These are phyloP conservation scores for Plebejus anna DNA, from an alignment of 2,888 invertebrate genomes.

Conservation along the genomic window DNA sequence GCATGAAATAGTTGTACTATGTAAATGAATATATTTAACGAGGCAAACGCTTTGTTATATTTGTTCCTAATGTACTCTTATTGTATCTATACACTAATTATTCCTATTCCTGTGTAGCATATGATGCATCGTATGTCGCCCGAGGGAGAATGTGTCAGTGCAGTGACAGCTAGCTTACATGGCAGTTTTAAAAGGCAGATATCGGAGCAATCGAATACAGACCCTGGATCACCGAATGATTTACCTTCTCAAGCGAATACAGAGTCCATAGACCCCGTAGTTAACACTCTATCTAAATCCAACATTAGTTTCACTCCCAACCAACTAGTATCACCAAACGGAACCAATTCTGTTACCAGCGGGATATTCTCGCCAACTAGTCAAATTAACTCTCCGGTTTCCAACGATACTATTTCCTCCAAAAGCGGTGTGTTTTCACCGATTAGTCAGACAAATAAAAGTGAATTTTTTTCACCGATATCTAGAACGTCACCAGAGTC, in stretches of 20 bases:
- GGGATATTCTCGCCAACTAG: conserved; percentile 77
- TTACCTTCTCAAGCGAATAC: conserved; percentile 66
- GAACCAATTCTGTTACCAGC: conserved; percentile 74
- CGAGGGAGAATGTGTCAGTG: conserved; percentile 82
- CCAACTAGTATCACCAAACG: conserved; percentile 72
- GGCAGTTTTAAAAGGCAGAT: conserved; percentile 82
- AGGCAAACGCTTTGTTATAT: conserved; percentile 43
- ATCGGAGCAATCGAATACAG: conserved; percentile 65
- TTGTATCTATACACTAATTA: conserved; percentile 41
- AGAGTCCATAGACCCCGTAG: conserved; percentile 63
- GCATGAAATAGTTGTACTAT: conserved; percentile 39
- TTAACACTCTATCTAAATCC: conserved; percentile 66
- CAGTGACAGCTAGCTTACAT: conserved; percentile 83
- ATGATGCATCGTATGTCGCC: conserved; percentile 86
- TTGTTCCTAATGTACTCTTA: conserved; percentile 34
- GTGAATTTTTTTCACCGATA: conserved; percentile 70
- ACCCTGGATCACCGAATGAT: conserved; percentile 67
- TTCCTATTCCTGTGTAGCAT: conserved; percentile 79
- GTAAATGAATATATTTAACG: conserved; percentile 33
- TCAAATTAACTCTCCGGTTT: conserved; percentile 76
- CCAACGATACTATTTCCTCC: conserved; percentile 75
- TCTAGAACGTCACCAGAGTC: conserved; percentile 74
- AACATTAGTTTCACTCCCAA: conserved; percentile 62
- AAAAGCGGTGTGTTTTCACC: conserved; percentile 77
- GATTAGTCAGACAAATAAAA: conserved; percentile 73